Evolutionary conservation across 2,797 vertebrate species (phyloP).

Genomic region (Scarus forsteni): DNA sequence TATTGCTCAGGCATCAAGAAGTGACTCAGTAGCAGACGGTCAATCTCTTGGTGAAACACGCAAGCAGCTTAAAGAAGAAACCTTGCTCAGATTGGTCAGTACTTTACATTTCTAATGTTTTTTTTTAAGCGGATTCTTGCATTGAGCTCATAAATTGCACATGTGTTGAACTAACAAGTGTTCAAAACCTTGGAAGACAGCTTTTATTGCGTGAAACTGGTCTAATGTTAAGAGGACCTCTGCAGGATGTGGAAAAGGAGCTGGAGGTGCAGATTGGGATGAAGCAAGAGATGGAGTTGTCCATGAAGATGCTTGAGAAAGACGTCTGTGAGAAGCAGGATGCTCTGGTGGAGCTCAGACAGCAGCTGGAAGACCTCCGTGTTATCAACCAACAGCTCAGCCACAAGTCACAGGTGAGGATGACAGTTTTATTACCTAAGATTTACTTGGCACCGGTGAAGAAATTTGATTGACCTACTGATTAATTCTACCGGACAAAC

Average conservation of each 20-base stretch:
- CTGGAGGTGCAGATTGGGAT: constrained; percentile 97
- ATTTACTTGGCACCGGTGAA: background rate
- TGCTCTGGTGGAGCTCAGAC: constrained; percentile 92
- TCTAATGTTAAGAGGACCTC: background rate
- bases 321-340: constrained; percentile 98
- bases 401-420: constrained; percentile 93
- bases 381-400: constrained; percentile 95
- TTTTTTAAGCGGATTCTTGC: background rate
- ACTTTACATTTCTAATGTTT: background rate
- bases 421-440: background rate
- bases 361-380: constrained; percentile 95
- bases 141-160: no score
- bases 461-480: background rate
- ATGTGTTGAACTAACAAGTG: no score
- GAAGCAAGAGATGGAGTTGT: constrained; percentile 99
- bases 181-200: no score
- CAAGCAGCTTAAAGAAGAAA: constrained; percentile 98
- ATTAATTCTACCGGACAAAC: background rate
- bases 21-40: constrained; percentile 89
- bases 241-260: constrained; percentile 96
- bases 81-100: constrained; percentile 91
- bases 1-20: constrained; percentile 84
- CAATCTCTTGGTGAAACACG: constrained; percentile 91
- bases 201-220: no score
- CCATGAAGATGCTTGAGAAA: constrained; percentile 99